phyloP scores from a whole-genome alignment of 2,888 invertebrate species.

The Drosophila nigricruria region DNA sequence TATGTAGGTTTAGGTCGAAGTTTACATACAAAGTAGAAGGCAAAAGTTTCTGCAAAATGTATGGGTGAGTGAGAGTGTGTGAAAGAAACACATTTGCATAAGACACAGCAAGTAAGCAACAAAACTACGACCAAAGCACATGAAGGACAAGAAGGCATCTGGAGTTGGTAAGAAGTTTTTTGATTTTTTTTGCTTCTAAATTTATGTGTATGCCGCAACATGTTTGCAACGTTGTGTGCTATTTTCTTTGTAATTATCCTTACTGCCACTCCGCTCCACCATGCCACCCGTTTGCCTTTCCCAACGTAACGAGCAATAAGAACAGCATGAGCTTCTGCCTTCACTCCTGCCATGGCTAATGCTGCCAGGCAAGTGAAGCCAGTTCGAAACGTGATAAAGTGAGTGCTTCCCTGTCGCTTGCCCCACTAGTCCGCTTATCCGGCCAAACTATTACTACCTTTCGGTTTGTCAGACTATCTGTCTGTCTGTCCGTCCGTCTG shows the following conservation, averaged over 20 bases:
- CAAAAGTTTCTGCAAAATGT: slow-evolving; percentile 65
- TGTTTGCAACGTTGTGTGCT: slow-evolving; percentile 80
- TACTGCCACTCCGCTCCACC: slow-evolving; percentile 8
- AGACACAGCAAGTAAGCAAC: slow-evolving; percentile 53
- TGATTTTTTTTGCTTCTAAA: slow-evolving; percentile 21
- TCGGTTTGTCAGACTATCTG: not conserved
- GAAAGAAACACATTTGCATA: slow-evolving; percentile 74
- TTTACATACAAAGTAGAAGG: slow-evolving; percentile 61
- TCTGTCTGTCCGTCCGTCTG: not conserved
- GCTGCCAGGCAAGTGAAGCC: slow-evolving; percentile 44
- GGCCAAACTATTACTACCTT: not conserved
- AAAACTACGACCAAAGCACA: slow-evolving; percentile 46
- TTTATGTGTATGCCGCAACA: slow-evolving; percentile 66
- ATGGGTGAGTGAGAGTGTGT: slow-evolving; percentile 27
- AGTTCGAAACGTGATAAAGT: slow-evolving; percentile 73
- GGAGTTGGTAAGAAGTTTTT: slow-evolving; percentile 49
- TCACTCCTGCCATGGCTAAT: slow-evolving; percentile 38
- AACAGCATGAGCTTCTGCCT: slow-evolving; percentile 46
- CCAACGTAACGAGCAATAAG: slow-evolving; percentile 54
- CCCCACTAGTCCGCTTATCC: not conserved
- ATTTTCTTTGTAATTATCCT: slow-evolving; percentile 81
- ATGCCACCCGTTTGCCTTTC: not conserved
- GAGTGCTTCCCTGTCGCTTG: slow-evolving; percentile 28
- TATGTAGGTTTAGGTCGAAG: slow-evolving; percentile 42
- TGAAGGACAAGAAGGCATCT: slow-evolving; percentile 37